These are phyloP conservation scores for Chrysomallon squamiferum DNA, from an alignment of 1,140 invertebrate species.

Conservation along the genomic window DNA sequence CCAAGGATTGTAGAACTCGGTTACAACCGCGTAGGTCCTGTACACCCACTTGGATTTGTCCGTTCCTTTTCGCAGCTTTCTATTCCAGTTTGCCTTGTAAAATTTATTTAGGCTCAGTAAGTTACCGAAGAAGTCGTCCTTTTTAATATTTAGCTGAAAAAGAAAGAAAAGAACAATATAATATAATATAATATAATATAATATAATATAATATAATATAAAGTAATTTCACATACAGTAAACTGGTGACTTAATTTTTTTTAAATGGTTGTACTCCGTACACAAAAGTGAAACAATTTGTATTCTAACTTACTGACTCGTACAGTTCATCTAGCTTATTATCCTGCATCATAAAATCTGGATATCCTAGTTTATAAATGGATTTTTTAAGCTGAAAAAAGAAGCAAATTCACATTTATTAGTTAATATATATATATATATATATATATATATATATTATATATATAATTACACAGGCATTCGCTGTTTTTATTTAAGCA, in stretches of 20 bases:
- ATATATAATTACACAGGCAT: neutral
- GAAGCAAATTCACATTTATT: too few relatives aligned
- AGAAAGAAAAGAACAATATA: neutral
- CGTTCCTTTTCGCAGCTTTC: slow-evolving; percentile 7
- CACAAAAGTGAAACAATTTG: too few relatives aligned
- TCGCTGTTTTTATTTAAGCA: neutral
- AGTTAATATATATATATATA: too few relatives aligned
- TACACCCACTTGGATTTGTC: slow-evolving; percentile 31
- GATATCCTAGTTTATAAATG: slow-evolving; percentile 67
- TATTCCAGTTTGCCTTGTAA: slow-evolving; percentile 29
- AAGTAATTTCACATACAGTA: neutral
- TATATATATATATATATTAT: neutral
- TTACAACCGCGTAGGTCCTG: slow-evolving; percentile 23
- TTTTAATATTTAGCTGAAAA: slow-evolving; percentile 35
- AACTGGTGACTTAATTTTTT: neutral
- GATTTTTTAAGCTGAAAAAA: slow-evolving; percentile 64
- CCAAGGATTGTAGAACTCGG: slow-evolving; percentile 38
- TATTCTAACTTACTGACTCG: slow-evolving; percentile 33
- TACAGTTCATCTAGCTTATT: slow-evolving; percentile 33
- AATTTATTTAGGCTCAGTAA: slow-evolving; percentile 31
- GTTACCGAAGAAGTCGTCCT: slow-evolving; percentile 38
- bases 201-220: neutral
- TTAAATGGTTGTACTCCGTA: neutral
- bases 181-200: neutral
- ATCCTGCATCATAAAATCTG: slow-evolving; percentile 60